A percentile compares a stretch with the other conserved stretches of the same genome.
phyloP scores from a whole-genome alignment of 1,140 invertebrate genomes.

The Megalopta genalis region DNA sequence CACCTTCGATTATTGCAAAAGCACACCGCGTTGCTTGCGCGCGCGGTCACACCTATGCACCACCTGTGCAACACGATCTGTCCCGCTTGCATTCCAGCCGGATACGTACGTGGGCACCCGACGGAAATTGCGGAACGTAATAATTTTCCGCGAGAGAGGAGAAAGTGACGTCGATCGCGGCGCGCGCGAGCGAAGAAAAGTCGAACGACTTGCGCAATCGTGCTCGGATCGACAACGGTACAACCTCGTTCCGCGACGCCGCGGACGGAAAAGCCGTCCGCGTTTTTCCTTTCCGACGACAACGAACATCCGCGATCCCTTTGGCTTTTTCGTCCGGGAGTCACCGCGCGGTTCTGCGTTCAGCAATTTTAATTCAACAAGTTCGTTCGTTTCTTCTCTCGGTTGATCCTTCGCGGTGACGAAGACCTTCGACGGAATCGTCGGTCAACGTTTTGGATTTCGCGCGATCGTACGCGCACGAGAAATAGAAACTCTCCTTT shows the following conservation, averaged over 20 bases:
- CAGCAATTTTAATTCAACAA: too few species aligned
- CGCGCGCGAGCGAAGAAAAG: conserved; percentile 25
- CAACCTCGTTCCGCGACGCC: conserved; percentile 4
- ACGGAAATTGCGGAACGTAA: conserved; percentile 72
- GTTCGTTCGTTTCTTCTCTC: too few species aligned
- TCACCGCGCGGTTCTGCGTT: too few species aligned
- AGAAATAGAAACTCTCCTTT: too few species aligned
- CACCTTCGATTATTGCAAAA: too few species aligned
- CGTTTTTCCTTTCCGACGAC: neutral
- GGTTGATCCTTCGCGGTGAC: too few species aligned
- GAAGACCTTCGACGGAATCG: too few species aligned
- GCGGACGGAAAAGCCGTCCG: neutral
- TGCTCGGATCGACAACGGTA: neutral
- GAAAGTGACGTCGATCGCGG: conserved; percentile 53
- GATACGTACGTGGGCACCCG: conserved; percentile 56
- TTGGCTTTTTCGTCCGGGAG: too few species aligned
- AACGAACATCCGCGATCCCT: too few species aligned
- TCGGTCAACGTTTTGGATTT: too few species aligned
- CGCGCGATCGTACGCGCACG: too few species aligned
- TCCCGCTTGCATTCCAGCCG: conserved; percentile 57
- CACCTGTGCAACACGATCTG: conserved; percentile 16
- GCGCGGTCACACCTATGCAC: conserved; percentile 40
- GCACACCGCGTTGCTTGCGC: neutral
- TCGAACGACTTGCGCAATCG: conserved; percentile 6
- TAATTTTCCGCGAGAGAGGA: conserved; percentile 66